phyloP scores from a whole-genome alignment of 2,113 vertebrate genomes.

The Tachuris rubrigastra region DNA sequence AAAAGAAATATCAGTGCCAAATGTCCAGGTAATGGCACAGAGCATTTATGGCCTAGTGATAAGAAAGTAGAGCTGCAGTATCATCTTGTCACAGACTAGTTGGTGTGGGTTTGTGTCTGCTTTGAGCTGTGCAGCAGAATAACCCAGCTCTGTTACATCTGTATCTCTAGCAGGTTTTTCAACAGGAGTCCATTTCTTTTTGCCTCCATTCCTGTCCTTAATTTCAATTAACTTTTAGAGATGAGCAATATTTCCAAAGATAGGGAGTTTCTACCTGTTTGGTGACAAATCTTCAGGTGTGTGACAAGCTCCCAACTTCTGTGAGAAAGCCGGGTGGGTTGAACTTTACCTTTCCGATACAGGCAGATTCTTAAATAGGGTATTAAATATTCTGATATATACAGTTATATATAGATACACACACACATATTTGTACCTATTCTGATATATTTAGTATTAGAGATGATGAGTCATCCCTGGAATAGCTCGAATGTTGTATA shows the following conservation, averaged over 20 bases:
- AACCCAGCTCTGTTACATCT: background rate
- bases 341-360: background rate
- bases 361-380: background rate
- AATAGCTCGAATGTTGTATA: background rate
- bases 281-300: background rate
- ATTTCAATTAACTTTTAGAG: background rate
- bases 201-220: background rate
- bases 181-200: background rate
- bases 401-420: background rate
- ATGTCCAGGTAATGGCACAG: background rate
- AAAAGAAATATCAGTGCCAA: background rate
- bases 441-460: background rate
- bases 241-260: background rate
- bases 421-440: background rate
- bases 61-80: background rate
- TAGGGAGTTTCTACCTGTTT: background rate
- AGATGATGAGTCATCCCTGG: background rate
- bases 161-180: background rate
- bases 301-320: accelerated
- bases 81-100: background rate
- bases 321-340: background rate
- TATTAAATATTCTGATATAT: background rate
- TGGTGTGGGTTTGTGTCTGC: background rate
- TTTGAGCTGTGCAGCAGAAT: background rate
- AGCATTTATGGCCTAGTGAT: background rate